phyloP scores from a whole-genome alignment of 2,797 vertebrate genomes.

The Acrocephalus scirpaceus region DNA sequence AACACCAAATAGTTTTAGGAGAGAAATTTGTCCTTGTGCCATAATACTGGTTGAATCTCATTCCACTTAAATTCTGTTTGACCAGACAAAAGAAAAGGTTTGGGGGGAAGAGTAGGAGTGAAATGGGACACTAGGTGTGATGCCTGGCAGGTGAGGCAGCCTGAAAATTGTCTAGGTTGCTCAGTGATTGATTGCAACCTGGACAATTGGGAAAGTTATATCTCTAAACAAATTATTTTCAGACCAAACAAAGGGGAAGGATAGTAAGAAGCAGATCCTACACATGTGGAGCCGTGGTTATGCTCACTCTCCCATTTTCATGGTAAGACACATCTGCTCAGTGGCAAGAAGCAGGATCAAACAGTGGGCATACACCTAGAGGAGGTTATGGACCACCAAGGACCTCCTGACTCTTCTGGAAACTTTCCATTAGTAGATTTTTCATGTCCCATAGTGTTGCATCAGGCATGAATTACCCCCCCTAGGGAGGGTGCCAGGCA shows the following conservation, averaged over 20 bases:
- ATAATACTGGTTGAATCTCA: neutral
- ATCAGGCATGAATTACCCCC: rapidly evolving
- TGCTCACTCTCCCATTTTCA: rapidly evolving
- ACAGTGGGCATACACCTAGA: neutral
- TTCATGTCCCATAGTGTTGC: neutral
- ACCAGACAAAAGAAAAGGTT: neutral
- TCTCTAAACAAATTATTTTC: neutral
- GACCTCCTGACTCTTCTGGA: neutral
- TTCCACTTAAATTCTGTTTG: neutral
- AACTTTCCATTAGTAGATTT: neutral
- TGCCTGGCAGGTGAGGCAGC: neutral
- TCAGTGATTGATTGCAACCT: neutral
- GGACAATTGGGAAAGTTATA: neutral
- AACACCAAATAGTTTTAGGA: neutral
- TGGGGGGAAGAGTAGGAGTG: rapidly evolving
- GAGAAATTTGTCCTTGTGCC: neutral
- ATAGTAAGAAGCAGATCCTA: neutral
- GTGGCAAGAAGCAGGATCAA: neutral
- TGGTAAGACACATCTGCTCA: neutral
- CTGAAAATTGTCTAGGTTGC: too few species aligned
- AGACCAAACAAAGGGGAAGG: neutral
- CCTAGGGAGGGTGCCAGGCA: neutral
- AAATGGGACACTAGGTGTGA: rapidly evolving
- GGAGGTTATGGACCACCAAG: neutral
- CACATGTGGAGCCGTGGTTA: rapidly evolving